A percentile compares a stretch with the other conserved stretches of the same genome.
phyloP scores from a whole-genome alignment of 2,888 invertebrate genomes.

The Drosophila monieri region DNA sequence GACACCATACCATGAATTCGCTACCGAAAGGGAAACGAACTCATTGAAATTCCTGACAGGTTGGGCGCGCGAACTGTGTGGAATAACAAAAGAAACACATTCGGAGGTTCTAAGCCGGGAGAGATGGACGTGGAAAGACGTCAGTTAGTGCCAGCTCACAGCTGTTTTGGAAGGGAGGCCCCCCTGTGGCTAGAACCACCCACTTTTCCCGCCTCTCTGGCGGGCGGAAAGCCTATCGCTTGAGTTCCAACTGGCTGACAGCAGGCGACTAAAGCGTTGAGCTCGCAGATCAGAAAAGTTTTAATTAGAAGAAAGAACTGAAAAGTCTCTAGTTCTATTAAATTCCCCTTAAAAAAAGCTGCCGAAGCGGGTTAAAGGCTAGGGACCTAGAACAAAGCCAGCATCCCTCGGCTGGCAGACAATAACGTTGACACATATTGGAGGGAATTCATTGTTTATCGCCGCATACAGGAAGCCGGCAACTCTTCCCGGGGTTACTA shows the following conservation, averaged over 20 bases:
- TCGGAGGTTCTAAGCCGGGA: background rate
- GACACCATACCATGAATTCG: slow-evolving; percentile 38
- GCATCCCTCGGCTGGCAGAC: slow-evolving; percentile 62
- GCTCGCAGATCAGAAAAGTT: slow-evolving; percentile 55
- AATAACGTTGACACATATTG: slow-evolving; percentile 71
- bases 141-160: slow-evolving; percentile 12
- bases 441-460: slow-evolving; percentile 45
- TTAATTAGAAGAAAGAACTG: slow-evolving; percentile 57
- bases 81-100: slow-evolving; percentile 58
- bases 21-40: slow-evolving; percentile 81
- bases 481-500: slow-evolving; percentile 41
- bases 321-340: background rate
- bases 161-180: slow-evolving; percentile 33
- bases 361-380: slow-evolving; percentile 1
- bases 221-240: slow-evolving; percentile 16
- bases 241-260: slow-evolving; percentile 27
- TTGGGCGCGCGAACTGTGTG: slow-evolving; percentile 57
- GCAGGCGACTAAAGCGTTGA: slow-evolving; percentile 29
- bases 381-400: slow-evolving; percentile 42
- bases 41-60: slow-evolving; percentile 75
- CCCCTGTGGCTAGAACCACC: slow-evolving; percentile 43
- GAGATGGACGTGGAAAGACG: slow-evolving; percentile 8
- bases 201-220: slow-evolving; percentile 37
- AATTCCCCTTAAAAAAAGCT: background rate
- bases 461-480: slow-evolving; percentile 38